phyloP scores from a whole-genome alignment of 2,113 vertebrate species.

The Pampusana beccarii region DNA sequence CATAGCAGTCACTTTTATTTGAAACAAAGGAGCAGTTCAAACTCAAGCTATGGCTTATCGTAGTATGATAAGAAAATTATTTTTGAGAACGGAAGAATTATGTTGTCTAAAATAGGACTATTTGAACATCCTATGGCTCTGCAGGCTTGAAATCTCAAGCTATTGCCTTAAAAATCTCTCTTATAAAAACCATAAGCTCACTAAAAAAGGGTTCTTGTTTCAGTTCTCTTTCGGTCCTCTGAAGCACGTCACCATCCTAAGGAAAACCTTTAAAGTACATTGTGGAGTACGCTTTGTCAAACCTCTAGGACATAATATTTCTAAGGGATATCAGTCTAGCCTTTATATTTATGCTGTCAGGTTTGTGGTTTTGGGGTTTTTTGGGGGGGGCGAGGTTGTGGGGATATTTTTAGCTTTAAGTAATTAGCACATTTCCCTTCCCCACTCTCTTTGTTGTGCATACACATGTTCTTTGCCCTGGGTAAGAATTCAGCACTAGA shows the following conservation, averaged over 20 bases:
- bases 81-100: not conserved
- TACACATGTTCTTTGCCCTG: fast-evolving
- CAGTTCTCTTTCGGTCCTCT: not conserved
- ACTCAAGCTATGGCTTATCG: not conserved
- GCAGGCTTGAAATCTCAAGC: not conserved
- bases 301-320: not conserved
- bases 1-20: not conserved
- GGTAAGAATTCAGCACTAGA: not conserved
- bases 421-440: fast-evolving
- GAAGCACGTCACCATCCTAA: not conserved
- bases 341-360: not conserved
- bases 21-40: not conserved
- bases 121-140: not conserved
- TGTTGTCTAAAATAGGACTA: not conserved
- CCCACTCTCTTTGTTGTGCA: fast-evolving
- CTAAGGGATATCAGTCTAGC: not conserved
- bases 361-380: not conserved
- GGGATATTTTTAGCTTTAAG: not conserved
- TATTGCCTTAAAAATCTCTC: not conserved
- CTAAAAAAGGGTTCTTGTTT: not conserved
- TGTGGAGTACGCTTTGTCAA: not conserved
- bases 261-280: not conserved
- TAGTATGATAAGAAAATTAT: not conserved
- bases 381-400: too few relatives aligned
- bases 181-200: not conserved